Evolutionary conservation across 2,888 invertebrate genomes (phyloP).

Genomic region (Luffia ferchaultella): DNA sequence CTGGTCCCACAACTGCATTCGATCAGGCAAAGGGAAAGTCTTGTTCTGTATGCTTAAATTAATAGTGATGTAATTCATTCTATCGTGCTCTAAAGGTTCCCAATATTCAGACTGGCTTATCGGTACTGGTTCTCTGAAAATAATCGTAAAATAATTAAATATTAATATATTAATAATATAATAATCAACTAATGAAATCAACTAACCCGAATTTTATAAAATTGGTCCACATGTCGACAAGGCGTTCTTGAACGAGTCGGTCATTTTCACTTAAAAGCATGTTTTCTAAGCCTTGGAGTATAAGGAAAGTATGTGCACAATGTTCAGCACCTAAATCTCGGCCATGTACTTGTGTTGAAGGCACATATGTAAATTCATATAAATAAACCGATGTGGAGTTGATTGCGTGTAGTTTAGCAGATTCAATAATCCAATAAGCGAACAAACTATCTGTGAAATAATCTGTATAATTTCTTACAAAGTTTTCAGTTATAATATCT

Average conservation of each 20-base stretch:
- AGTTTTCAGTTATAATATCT: not conserved
- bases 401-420: constrained; percentile 2
- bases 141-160: not conserved
- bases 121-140: constrained; percentile 1
- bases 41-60: not conserved
- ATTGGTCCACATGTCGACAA: constrained; percentile 4
- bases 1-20: not conserved
- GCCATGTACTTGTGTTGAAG: not conserved
- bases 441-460: constrained; percentile 3
- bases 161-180: not conserved
- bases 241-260: not conserved
- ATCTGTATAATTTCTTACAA: not conserved
- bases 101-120: not conserved
- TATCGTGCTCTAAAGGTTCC: not conserved
- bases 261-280: constrained; percentile 3
- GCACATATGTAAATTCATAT: not conserved
- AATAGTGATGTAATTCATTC: not conserved
- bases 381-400: constrained; percentile 3
- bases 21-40: not conserved
- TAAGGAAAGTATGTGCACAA: not conserved
- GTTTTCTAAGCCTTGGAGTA: not conserved
- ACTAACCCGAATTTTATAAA: constrained; percentile 5
- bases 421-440: not conserved
- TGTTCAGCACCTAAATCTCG: not conserved
- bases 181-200: not conserved